Percentiles rank a stretch among this genome's conserved stretches.
These are phyloP conservation scores for Tinea pellionella DNA, from an alignment of 2,888 invertebrate genomes.

Conservation along the genomic window DNA sequence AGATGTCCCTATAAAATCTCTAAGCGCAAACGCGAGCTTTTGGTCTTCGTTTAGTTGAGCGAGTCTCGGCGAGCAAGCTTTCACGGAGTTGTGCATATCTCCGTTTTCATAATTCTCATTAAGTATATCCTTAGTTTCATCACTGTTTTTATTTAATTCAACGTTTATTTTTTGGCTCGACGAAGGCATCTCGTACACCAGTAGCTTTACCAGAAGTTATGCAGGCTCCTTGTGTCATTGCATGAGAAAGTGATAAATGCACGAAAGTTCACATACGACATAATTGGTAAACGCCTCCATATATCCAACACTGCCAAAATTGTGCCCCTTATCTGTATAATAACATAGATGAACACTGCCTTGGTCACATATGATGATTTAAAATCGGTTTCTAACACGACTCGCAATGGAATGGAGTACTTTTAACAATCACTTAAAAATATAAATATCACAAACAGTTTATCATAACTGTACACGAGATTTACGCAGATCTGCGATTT, in stretches of 20 bases:
- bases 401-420: background rate
- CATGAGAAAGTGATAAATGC: background rate
- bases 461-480: slow-evolving; percentile 44
- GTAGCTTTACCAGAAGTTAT: background rate
- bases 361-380: background rate
- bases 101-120: slow-evolving; percentile 28
- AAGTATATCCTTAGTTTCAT: slow-evolving; percentile 35
- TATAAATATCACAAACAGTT: slow-evolving; percentile 33
- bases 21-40: slow-evolving; percentile 44
- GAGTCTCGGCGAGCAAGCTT: slow-evolving; percentile 22
- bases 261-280: background rate
- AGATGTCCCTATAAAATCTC: slow-evolving; percentile 46
- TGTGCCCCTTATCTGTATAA: background rate
- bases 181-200: slow-evolving; percentile 44
- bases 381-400: background rate
- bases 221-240: background rate
- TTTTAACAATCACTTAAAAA: slow-evolving; percentile 2
- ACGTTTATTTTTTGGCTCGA: slow-evolving; percentile 53
- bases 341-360: background rate
- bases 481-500: slow-evolving; percentile 18
- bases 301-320: background rate
- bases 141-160: slow-evolving; percentile 48
- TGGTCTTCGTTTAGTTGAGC: slow-evolving; percentile 41
- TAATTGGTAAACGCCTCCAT: background rate
- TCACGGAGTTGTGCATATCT: slow-evolving; percentile 24